Base-by-base conservation (phyloP, 2,797 vertebrate species). In the Pelodytes ibericus region DNA sequence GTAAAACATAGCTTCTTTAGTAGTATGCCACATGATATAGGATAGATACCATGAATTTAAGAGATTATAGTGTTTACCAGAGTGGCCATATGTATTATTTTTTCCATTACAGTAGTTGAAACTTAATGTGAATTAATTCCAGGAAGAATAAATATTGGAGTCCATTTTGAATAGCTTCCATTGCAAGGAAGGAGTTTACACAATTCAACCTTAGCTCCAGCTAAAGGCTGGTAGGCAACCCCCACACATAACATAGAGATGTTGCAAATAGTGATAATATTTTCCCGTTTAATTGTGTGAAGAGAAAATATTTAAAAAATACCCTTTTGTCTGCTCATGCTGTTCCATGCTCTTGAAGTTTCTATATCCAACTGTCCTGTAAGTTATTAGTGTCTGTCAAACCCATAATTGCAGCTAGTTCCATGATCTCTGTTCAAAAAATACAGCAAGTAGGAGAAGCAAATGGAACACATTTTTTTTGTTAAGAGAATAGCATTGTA, bases 381-480 rank as follows among this genome's bases (percentile, higher is more conserved):
- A 64, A 75, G 47, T 79, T 85, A 82, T 69, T 61, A 71, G 47
- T 73, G 39, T 74, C 79, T 80, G 63, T 77, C 74, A 86, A 80
- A 83, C n/a, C 49, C 80, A 6, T 81, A 81, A 62, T 84, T 82
- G 80, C 69, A 77, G 68, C 66, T 71, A 75, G 27, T 53, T 39
- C 44, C 67, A 61, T 81, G 77, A 62, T 79, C 61, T 71, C 69
- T 30, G 41, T 61, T 31, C 75, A 79, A 83, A 81, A 79, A 82
- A 81, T 82, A 47, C n/a, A 15, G 67, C 69, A 77, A 53, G 24
- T 58, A 39, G 51, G 36, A 39, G 64, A 78, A 75, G 65, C 30
- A 76, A 80, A 81, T 72, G 75, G 77, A 62, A 80, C 58, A 20
- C 63, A 69, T 73, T 71, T 82, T 68, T 49, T 82, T 47, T 20